Evolutionary conservation across 1,140 invertebrate genomes (phyloP).

Genomic region (Lucilia sericata): DNA sequence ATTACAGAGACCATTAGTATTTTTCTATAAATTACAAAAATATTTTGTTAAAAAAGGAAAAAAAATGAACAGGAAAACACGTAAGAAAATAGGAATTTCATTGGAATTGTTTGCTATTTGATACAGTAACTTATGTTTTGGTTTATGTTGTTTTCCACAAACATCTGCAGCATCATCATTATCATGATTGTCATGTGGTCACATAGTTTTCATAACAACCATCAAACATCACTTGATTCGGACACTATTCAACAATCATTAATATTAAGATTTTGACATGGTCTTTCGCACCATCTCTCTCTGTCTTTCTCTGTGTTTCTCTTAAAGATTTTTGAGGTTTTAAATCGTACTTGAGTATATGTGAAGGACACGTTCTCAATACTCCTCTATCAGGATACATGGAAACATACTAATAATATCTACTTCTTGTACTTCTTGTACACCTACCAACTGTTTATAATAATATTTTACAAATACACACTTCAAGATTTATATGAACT

Average conservation of each 20-base stretch:
- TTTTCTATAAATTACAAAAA: not conserved
- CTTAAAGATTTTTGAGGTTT: not conserved
- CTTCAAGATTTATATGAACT: not conserved
- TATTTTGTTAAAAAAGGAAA: not conserved
- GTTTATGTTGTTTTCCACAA: not conserved
- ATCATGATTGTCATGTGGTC: not conserved
- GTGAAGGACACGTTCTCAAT: too few relatives aligned
- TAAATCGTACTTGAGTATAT: not conserved
- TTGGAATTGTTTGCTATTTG: too few relatives aligned
- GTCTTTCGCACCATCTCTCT: not conserved
- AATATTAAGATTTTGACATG: slow-evolving; percentile 7
- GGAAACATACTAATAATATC: not conserved
- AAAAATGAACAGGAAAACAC: not conserved
- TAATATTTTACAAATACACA: not conserved
- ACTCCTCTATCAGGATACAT: not conserved
- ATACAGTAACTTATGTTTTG: too few relatives aligned
- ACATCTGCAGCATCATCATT: not conserved
- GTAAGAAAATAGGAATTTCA: too few relatives aligned
- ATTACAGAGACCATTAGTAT: slow-evolving; percentile 16
- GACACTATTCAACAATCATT: slow-evolving; percentile 17
- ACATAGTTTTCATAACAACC: slow-evolving; percentile 13
- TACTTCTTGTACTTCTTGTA: not conserved
- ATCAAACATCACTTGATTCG: not conserved
- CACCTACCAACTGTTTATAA: not conserved
- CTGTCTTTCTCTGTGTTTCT: too few relatives aligned